These are phyloP conservation scores for Formica aserva DNA, from an alignment of 2,888 invertebrate species.

Conservation along the genomic window DNA sequence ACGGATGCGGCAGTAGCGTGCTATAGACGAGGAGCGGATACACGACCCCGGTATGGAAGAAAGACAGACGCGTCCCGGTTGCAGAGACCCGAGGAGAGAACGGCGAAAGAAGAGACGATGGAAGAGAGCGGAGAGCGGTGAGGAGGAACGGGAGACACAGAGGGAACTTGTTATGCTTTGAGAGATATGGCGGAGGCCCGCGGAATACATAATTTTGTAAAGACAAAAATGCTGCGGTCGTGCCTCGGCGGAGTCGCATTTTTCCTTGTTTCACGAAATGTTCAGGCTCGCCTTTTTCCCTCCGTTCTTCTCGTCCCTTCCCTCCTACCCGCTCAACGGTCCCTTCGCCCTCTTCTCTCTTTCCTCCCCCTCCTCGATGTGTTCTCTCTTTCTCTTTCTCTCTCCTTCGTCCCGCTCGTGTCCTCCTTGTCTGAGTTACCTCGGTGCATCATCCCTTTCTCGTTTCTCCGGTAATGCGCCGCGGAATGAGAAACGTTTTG, in stretches of 20 bases:
- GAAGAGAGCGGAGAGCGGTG: conserved; percentile 47
- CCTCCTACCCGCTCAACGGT: background rate
- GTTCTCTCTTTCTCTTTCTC: conserved; percentile 45
- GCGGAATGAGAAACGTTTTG: conserved; percentile 84
- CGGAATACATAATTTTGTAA: conserved; percentile 86
- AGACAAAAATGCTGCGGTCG: conserved; percentile 86
- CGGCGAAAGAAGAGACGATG: conserved; percentile 62
- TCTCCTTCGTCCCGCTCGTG: conserved; percentile 58
- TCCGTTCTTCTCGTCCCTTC: conserved; percentile 58
- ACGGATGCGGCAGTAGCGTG: conserved; percentile 65
- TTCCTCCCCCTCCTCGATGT: conserved; percentile 53
- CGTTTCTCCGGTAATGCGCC: conserved; percentile 82
- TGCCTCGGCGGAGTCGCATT: conserved; percentile 84
- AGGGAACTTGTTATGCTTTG: conserved; percentile 86
- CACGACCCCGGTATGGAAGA: conserved; percentile 57
- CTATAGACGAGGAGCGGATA: conserved; percentile 67
- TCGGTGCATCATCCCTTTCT: conserved; percentile 77
- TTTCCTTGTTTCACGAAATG: conserved; percentile 85
- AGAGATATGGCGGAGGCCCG: conserved; percentile 85
- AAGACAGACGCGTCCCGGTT: conserved; percentile 65
- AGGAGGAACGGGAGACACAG: conserved; percentile 77
- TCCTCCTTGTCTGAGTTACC: conserved; percentile 74
- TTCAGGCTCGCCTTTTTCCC: conserved; percentile 77
- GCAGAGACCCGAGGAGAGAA: conserved; percentile 61
- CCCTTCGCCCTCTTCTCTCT: conserved; percentile 52